Evolutionary conservation across 2,113 vertebrate genomes (phyloP).

Genomic region (Smithornis capensis): DNA sequence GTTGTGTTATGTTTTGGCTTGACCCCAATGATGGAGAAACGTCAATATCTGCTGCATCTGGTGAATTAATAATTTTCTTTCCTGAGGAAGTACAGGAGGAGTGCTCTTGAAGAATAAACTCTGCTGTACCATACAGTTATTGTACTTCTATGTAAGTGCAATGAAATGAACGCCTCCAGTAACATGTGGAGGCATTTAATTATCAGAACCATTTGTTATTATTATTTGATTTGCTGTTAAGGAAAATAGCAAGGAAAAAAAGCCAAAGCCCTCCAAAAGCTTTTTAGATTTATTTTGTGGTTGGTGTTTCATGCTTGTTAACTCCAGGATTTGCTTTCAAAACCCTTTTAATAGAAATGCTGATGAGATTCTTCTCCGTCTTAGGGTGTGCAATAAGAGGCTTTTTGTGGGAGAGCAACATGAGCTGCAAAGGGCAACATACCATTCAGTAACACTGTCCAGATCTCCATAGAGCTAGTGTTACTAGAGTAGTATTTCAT

Average conservation of each 20-base stretch:
- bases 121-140: not conserved
- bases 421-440: not conserved
- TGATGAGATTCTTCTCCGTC: not conserved
- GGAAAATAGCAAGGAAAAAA: not conserved
- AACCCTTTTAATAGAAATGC: constrained; percentile 11
- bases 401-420: not conserved
- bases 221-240: constrained; percentile 43
- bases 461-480: not conserved
- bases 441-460: not conserved
- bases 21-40: not conserved
- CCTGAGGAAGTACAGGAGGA: not conserved
- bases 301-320: constrained; percentile 37
- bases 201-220: constrained; percentile 28
- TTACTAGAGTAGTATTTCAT: not conserved
- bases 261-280: not conserved
- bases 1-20: not conserved
- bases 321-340: constrained; percentile 19
- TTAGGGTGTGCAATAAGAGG: not conserved
- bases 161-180: not conserved
- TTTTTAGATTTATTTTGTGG: constrained; percentile 43
- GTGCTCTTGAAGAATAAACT: not conserved
- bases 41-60: not conserved
- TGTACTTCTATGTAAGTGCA: not conserved
- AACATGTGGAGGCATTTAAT: constrained; percentile 36
- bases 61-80: not conserved